Evolutionary conservation across 2,888 invertebrate genomes (phyloP), one percentile per base, ranked within the genome.

Genomic region (Tenthredo distinguenda): DNA sequence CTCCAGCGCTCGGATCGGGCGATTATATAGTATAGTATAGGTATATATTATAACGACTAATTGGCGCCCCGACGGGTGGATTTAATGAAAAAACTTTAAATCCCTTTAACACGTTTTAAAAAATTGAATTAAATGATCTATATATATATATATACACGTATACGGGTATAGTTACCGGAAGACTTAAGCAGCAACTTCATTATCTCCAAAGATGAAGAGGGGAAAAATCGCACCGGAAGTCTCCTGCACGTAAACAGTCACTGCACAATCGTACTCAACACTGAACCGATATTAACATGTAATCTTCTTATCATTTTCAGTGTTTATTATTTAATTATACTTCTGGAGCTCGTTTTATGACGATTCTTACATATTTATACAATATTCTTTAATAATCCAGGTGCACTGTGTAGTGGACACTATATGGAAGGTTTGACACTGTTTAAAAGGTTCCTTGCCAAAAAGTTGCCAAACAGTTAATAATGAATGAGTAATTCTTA

Each of bases 31-130:
- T 62, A 26, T 12, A 37, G 37, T 71, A 37, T n/a, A 37, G 34
- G 71, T 71, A 71, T 71, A 62, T 62, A 62, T 62, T 62, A 62
- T 62, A 74, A 43, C 72, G 50, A 55, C 50, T 77, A 77, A 77
- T 31, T 77, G 50, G 55, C 31, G 55, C 55, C 55, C 77, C 77
- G 77, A 31, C 31, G n/a, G 31, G 0, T 34, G 47, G 31, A 77
- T 77, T 77, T 77, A 50, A 55, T 55, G 77, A 77, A 77, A 55
- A 77, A 77, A 77, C 50, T 77, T 55, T 26, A 55, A 31, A 77
- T 34, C 77, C 50, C n/a, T 31, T n/a, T 50, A 50, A 31, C 50
- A 50, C 31, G 50, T 26, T 55, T 50, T 15, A 2, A 50, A 77
- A 31, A 77, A n/a, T 43, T 40, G 18, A 74, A 21, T 74, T 21